phyloP scores from a whole-genome alignment of 2,797 vertebrate genomes.

The Esox masquinongy region DNA sequence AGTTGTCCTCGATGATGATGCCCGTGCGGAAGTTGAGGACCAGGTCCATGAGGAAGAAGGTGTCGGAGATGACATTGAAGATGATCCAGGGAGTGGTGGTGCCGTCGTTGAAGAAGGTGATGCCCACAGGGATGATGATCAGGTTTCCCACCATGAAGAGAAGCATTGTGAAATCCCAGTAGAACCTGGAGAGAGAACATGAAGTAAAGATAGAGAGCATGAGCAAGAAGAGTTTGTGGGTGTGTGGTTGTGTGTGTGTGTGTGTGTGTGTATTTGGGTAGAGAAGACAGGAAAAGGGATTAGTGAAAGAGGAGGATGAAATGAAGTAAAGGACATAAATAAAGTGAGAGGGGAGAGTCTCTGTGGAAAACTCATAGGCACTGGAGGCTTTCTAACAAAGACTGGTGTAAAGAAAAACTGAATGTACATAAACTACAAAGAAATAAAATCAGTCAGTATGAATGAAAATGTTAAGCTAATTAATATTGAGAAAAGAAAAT shows the following conservation, averaged over 20 bases:
- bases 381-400: slow-evolving; percentile 43
- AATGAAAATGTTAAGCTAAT: neutral
- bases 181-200: slow-evolving; percentile 80
- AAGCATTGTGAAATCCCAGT: slow-evolving; percentile 99
- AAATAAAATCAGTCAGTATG: neutral
- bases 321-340: slow-evolving; percentile 49
- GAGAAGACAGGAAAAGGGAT: neutral
- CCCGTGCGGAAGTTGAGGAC: slow-evolving; percentile 98
- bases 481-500: neutral
- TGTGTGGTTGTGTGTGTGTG: slow-evolving; percentile 7
- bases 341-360: slow-evolving; percentile 51
- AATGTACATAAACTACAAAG: slow-evolving; percentile 34
- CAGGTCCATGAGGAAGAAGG: slow-evolving; percentile 97
- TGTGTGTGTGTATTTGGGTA: neutral
- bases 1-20: slow-evolving; percentile 97
- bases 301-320: slow-evolving; percentile 1
- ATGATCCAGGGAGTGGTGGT: slow-evolving; percentile 97
- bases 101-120: slow-evolving; percentile 99
- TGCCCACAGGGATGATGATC: slow-evolving; percentile 97
- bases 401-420: slow-evolving; percentile 22
- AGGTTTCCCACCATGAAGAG: slow-evolving; percentile 99
- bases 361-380: slow-evolving; percentile 51
- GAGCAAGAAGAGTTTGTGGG: neutral
- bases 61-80: slow-evolving; percentile 97
- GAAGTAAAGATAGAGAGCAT: neutral